phyloP scores from a whole-genome alignment of 2,797 vertebrate genomes.

The Enteromius viviparus region DNA sequence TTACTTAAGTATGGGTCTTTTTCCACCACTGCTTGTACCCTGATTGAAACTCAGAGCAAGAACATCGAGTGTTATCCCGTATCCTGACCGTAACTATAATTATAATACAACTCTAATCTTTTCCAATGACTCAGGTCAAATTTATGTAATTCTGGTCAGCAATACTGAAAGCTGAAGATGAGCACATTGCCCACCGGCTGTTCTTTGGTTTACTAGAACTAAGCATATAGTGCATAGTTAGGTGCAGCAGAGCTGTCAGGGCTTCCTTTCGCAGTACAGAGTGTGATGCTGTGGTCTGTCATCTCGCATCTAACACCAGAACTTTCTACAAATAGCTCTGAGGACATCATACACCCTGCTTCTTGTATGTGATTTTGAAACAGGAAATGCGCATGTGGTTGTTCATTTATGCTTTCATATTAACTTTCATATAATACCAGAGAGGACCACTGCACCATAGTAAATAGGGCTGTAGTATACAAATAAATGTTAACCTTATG shows the following conservation, averaged over 20 bases:
- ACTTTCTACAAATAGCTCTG: constrained; percentile 17
- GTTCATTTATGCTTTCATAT: neutral
- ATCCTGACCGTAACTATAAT: neutral
- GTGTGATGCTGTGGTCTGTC: constrained; percentile 11
- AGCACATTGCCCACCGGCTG: neutral
- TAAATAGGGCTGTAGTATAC: neutral
- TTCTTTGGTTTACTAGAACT: constrained; percentile 15
- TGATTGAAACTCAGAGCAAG: neutral
- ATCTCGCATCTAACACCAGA: neutral
- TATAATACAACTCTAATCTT: neutral
- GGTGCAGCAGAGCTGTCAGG: neutral
- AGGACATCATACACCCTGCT: neutral
- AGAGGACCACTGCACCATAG: neutral
- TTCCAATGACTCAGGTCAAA: constrained; percentile 2
- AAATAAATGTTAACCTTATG: neutral
- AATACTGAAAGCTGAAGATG: neutral
- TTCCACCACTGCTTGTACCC: neutral
- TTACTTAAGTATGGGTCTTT: no score
- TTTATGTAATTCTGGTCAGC: constrained; percentile 1
- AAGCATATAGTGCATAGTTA: neutral
- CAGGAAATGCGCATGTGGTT: constrained; percentile 40
- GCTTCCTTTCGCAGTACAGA: neutral
- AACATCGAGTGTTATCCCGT: neutral
- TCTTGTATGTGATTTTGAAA: constrained; percentile 25
- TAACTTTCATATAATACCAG: neutral